Conservation (phyloP, 2,113 vertebrate genomes). For the Marmota monax region DNA sequence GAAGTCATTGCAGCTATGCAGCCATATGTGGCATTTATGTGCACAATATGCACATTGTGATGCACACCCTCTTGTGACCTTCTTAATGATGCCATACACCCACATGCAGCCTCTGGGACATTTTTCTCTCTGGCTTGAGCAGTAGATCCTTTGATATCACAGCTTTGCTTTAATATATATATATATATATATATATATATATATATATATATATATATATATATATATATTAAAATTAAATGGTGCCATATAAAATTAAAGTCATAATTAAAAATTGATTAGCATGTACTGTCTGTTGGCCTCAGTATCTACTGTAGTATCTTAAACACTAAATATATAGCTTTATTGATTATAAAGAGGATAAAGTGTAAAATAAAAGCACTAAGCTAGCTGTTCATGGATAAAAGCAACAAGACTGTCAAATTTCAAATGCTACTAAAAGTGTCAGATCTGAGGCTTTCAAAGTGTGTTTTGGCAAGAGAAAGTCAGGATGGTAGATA, state of each 20-base stretch:
- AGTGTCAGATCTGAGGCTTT: neutral
- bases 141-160: constrained; percentile 44
- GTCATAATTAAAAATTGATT: constrained; percentile 80
- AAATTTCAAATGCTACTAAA: neutral
- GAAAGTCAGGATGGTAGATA: neutral
- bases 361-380: constrained; percentile 65
- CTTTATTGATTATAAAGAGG: constrained; percentile 71
- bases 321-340: constrained; percentile 44
- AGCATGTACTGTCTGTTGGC: constrained; percentile 44
- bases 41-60: neutral
- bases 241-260: constrained; percentile 74
- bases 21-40: neutral
- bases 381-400: neutral
- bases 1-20: neutral
- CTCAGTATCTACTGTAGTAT: constrained; percentile 51
- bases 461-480: neutral
- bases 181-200: neutral
- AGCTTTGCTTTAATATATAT: constrained; percentile 56
- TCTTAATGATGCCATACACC: neutral
- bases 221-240: constrained; percentile 65
- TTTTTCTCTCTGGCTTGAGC: neutral
- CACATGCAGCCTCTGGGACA: neutral
- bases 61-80: neutral
- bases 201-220: too few species aligned
- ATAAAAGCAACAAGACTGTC: constrained; percentile 8